Conservation (phyloP, 2,797 vertebrate genomes). For the Acanthiza pusilla region DNA sequence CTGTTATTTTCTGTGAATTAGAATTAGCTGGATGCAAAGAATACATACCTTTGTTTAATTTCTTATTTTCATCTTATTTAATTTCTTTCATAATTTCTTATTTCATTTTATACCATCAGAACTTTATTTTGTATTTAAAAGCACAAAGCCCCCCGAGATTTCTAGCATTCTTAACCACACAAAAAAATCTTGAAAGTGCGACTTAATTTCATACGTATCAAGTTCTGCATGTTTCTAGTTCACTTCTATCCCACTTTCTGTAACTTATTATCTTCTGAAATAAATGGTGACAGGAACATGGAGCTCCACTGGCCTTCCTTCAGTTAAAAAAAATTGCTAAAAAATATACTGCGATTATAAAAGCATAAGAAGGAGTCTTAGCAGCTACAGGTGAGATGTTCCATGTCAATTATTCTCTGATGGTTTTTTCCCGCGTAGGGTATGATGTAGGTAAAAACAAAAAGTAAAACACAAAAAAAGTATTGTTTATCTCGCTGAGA, state of each 20-base stretch:
- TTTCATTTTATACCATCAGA: neutral
- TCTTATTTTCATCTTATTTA: neutral
- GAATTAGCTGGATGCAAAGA: neutral
- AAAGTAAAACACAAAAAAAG: constrained; percentile 14
- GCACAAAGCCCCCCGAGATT: rapidly evolving
- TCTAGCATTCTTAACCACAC: neutral
- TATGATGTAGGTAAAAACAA: neutral
- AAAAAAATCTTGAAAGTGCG: neutral
- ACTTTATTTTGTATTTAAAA: neutral
- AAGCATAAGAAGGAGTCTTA: neutral
- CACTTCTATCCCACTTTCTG: neutral
- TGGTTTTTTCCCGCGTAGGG: neutral
- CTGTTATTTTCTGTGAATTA: neutral
- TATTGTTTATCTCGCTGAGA: neutral
- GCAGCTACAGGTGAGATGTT: neutral
- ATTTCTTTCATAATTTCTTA: too few species aligned
- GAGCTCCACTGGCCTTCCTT: neutral
- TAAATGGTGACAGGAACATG: neutral
- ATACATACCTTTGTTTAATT: neutral
- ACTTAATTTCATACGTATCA: neutral
- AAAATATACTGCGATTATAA: neutral
- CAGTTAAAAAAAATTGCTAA: neutral
- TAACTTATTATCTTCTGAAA: neutral
- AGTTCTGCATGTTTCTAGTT: neutral
- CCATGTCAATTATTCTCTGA: neutral